Base-by-base conservation (phyloP, 2,113 vertebrate species). In the Orientallactaga bullata region DNA sequence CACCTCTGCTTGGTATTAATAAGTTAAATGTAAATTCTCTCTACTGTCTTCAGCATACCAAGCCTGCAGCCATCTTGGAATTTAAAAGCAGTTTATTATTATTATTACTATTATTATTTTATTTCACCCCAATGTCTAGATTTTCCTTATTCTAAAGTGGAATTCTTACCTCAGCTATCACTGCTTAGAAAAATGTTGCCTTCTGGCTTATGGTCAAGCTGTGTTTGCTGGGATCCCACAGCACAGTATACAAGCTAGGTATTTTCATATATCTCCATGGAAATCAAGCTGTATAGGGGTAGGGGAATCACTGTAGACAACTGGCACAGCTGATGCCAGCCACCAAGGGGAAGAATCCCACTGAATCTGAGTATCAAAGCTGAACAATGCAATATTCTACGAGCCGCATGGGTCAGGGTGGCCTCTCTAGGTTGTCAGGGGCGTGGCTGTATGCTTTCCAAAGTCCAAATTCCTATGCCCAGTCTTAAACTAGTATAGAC, bases 121-220 rank as follows among this genome's bases (percentile, higher is more conserved):
- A 55, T 9, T 55, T 13, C 30, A 39, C 15, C 84, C 10, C 28
- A 73, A 11, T 77, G 11, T 23, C 23, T 82, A 42, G 3, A 61
- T 35, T 89, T 73, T 94, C 17, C 84, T n/a, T 37, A 35, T 74
- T 17, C 32, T 72, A 30, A 87, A 92, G 35, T 77, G 85, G 23
- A 63, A 58, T 73, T 35, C 35, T 92, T 72, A 77, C 20, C 17
- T 89, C 66, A 87, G 55, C 66, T 85, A 77, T 23, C 58, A 63
- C 20, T 63, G n/a, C 32, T 86, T 76, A 55, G 63, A 89, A 72
- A 91, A 93, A 55, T 20, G 17, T 32, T 26, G 28, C 32, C 37
- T 69, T 73, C 26, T 61, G 73, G 71, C 76, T 95, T 32, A 85
- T 79, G 80, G 65, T 88, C 82, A 94, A 37, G 69, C 82, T 91